A percentile compares a stretch with the other conserved stretches of the same genome.
These are phyloP conservation scores for Hirudo medicinalis DNA, from an alignment of 1,140 invertebrate species.

Conservation along the genomic window DNA sequence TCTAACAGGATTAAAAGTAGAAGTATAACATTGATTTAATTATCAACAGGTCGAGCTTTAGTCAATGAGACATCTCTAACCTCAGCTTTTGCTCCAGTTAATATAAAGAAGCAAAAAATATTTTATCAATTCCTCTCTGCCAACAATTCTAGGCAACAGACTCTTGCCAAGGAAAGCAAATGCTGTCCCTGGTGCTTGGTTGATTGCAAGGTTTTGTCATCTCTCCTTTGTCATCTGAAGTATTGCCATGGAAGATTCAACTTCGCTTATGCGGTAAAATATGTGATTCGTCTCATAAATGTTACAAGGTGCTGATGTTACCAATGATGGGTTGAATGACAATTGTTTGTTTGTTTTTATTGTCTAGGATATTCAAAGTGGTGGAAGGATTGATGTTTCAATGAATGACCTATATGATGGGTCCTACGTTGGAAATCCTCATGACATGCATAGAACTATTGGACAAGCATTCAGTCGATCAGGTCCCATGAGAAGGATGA, in stretches of 20 bases:
- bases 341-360: too few species aligned
- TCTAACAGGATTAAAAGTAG: too few species aligned
- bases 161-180: conserved; percentile 77
- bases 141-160: conserved; percentile 84
- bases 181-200: conserved; percentile 88
- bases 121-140: conserved; percentile 92
- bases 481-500: conserved; percentile 67
- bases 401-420: conserved; percentile 90
- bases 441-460: conserved; percentile 63
- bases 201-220: conserved; percentile 72
- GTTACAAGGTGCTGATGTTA: not conserved
- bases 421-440: conserved; percentile 83
- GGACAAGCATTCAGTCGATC: conserved; percentile 54
- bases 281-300: conserved; percentile 32
- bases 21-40: too few species aligned
- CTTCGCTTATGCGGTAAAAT: conserved; percentile 67
- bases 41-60: too few species aligned
- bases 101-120: conserved; percentile 48
- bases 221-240: conserved; percentile 80
- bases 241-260: conserved; percentile 81
- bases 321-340: not conserved
- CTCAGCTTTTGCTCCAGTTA: too few species aligned
- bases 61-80: too few species aligned
- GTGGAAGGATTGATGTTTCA: conserved; percentile 79
- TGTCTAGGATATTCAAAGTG: conserved; percentile 30